A percentile compares a stretch with the other conserved stretches of the same genome.
Conservation (phyloP, 2,113 vertebrate species). For the Microcebus ravelobensis region DNA sequence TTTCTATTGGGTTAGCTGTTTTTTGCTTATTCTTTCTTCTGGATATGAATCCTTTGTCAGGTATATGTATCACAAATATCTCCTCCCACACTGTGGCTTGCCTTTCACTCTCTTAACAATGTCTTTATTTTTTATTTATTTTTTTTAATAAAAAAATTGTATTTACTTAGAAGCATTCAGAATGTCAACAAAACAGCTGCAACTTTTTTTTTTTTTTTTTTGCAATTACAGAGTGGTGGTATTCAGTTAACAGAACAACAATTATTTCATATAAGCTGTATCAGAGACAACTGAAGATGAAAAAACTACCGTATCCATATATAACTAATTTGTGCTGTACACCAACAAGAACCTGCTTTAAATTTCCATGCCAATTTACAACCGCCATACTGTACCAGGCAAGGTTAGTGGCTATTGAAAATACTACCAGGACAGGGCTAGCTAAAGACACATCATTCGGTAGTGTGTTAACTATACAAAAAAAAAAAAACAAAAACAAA, state of each 20-base stretch:
- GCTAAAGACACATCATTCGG: conserved; percentile 94
- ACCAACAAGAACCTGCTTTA: conserved; percentile 91
- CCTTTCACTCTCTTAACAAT: too few relatives aligned
- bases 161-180: conserved; percentile 97
- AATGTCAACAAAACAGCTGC: conserved; percentile 96
- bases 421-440: conserved; percentile 94
- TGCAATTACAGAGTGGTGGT: not conserved
- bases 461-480: conserved; percentile 98
- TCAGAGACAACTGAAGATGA: conserved; percentile 93
- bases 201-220: conserved; percentile 70
- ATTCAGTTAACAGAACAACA: conserved; percentile 78
- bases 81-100: too few relatives aligned
- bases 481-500: conserved; percentile 83
- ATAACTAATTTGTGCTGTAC: conserved; percentile 92
- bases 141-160: not conserved
- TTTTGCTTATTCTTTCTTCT: too few relatives aligned
- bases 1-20: too few relatives aligned
- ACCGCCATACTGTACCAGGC: conserved; percentile 92
- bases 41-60: too few relatives aligned
- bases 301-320: conserved; percentile 88
- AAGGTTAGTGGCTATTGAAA: conserved; percentile 92
- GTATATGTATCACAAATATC: too few relatives aligned
- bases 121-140: not conserved
- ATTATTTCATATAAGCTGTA: conserved; percentile 90
- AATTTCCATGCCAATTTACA: conserved; percentile 90